Base-by-base conservation (phyloP, 2,888 invertebrate species). In the Cephalotes varians region DNA sequence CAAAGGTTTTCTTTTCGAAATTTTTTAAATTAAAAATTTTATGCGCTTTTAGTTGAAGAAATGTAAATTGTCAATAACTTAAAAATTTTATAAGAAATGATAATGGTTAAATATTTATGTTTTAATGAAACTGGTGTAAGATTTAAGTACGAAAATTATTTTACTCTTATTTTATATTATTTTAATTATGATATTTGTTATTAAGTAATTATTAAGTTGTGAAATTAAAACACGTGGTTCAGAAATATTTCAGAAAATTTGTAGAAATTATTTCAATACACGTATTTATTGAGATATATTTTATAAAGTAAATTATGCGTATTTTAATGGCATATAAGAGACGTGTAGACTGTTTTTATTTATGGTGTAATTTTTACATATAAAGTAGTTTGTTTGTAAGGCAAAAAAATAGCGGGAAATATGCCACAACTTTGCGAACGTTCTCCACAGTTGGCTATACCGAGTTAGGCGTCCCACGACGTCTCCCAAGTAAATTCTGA, bases 61-160 rank as follows among this genome's bases (percentile, higher is more conserved):
- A 54, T 3, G 5, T 2, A 1, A 4, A 21, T 25, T 15, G 2
- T 34, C 2, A 15, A 54, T 37, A 34, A 37, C 15, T 51, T 6
- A 28, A 28, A 49, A 1, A 6, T 25, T 37, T 64, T 21, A 7
- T 12, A 58, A 9, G 18, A 9, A 31, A 18, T 56, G 28, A 5
- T 28, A 28, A 56, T 56, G 25, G n/a, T 34, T 60, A 58, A 58
- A 58, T 4, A 58, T 15, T 58, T 58, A 31, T 60, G n/a, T 60
- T 60, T 10, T 4, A 56, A 28, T 5, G 10, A 34, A 60, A 34
- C 60, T 60, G 2, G 6, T 56, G 18, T 56, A 4, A n/a, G n/a
- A 60, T 62, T 62, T 2, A 37, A 37, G 37, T 18, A 28, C 5
- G 34, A 18, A 37, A 34, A 62, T 12, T 40, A 37, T 31, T 34